Evolutionary conservation across 2,888 invertebrate genomes (phyloP), one percentile per base, ranked within the genome.

Genomic region (Drosophila borborema): DNA sequence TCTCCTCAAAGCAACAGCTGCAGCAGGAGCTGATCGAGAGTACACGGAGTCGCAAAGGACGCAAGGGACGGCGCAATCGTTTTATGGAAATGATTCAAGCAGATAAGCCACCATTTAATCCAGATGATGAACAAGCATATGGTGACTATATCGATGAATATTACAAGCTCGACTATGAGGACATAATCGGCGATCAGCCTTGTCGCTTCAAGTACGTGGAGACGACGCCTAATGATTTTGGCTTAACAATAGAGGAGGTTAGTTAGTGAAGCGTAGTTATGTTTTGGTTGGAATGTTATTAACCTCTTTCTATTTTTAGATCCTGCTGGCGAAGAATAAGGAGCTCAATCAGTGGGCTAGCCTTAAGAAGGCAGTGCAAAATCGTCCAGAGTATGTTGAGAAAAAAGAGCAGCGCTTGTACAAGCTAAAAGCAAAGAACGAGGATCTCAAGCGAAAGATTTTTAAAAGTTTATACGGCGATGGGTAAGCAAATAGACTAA

Each of bases 271-370:
- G 0, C 14, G 20, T 16, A 1, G 9, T 1, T 1, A 20, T 20
- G 3, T 0, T 4, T 38, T 34, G 3, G 12, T 0, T 0, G 2
- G 1, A 1, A 8, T 14, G 2, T 2, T 16, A 18, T 8, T 31
- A 61, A 61, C 18, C 7, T 8, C 8, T 2, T 0, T 38, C 16
- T 74, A 58, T 92, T 48, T 93, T 28, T 90, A 98, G 97, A 98
- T 99, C 89, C 94, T 99, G 65, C 93, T 95, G 82, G 98, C 98
- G 0, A 97, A 98, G 90, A 99, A 99, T 92, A 96, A 95, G 80
- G 99, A 99, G 93, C 94, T 99, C 10, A 99, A 99, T 88, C 95
- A 96, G 85, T 99, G 99, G 99, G 98, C 97, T 81, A 97, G 98
- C 0, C 93, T 99, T 6, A 98, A 98, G 93, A 98, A 96, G 93